These are phyloP conservation scores for Callithrix jacchus DNA, from an alignment of 2,113 vertebrate species.

Conservation along the genomic window DNA sequence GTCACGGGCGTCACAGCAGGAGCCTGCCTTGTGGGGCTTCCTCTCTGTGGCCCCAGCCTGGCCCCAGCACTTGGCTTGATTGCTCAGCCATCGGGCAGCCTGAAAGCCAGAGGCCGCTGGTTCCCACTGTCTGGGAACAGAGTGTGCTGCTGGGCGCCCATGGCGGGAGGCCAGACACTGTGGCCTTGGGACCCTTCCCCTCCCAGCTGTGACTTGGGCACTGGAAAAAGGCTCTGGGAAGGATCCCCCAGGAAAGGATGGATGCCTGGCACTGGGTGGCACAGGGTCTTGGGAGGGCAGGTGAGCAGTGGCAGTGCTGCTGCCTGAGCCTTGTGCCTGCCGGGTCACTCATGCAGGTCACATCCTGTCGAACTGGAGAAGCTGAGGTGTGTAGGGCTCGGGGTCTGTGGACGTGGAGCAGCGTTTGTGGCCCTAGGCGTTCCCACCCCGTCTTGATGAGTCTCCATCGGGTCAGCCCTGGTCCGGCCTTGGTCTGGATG, in stretches of 20 bases:
- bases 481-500: fast-evolving
- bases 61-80: fast-evolving
- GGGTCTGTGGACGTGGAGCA: fast-evolving
- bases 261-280: too few relatives aligned
- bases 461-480: fast-evolving
- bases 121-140: fast-evolving
- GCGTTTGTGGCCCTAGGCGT: fast-evolving
- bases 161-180: not conserved
- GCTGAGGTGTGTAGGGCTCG: fast-evolving
- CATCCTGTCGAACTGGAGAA: not conserved
- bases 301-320: too few relatives aligned
- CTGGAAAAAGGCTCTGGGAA: not conserved
- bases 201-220: fast-evolving
- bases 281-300: not conserved
- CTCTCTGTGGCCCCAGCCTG: not conserved
- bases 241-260: too few relatives aligned
- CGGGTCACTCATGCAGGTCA: too few relatives aligned
- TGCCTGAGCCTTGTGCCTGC: too few relatives aligned
- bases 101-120: fast-evolving
- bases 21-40: not conserved
- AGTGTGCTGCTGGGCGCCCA: not conserved
- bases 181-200: fast-evolving
- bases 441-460: too few relatives aligned
- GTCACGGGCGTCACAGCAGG: fast-evolving
- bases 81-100: not conserved